These are phyloP conservation scores for Chaenocephalus aceratus DNA, from an alignment of 2,113 vertebrate genomes.

Conservation along the genomic window DNA sequence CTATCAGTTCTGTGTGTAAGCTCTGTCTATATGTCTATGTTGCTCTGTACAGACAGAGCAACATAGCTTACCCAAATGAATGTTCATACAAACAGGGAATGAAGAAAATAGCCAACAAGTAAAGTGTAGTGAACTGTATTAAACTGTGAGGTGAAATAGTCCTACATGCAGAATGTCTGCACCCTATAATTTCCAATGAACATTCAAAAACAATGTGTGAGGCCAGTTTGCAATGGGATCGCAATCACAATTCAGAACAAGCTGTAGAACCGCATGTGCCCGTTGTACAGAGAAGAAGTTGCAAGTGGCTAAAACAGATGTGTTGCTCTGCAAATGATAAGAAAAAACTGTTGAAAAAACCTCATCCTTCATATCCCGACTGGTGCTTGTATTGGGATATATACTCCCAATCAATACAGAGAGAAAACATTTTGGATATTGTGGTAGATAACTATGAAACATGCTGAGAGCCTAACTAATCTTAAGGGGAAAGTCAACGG, in stretches of 20 bases:
- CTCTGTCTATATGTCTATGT: neutral
- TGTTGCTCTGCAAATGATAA: conserved; percentile 5
- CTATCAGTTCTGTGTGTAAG: neutral
- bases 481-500: neutral
- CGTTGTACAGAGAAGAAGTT: conserved; percentile 3
- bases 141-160: conserved; percentile 9
- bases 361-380: neutral
- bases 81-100: neutral
- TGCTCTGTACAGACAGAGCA: neutral
- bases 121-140: neutral
- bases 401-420: neutral
- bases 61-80: neutral
- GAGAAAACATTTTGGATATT: neutral
- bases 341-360: too few species aligned
- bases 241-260: neutral
- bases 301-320: neutral
- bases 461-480: too few species aligned
- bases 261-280: neutral
- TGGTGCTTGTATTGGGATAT: neutral
- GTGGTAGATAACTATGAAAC: neutral
- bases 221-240: neutral
- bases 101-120: neutral
- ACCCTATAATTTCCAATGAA: neutral
- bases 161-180: too few species aligned
- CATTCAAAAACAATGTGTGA: neutral